Evolutionary conservation across 1,140 invertebrate species (phyloP), one percentile per base, ranked within the genome.

Genomic region (Aphis craccivora): DNA sequence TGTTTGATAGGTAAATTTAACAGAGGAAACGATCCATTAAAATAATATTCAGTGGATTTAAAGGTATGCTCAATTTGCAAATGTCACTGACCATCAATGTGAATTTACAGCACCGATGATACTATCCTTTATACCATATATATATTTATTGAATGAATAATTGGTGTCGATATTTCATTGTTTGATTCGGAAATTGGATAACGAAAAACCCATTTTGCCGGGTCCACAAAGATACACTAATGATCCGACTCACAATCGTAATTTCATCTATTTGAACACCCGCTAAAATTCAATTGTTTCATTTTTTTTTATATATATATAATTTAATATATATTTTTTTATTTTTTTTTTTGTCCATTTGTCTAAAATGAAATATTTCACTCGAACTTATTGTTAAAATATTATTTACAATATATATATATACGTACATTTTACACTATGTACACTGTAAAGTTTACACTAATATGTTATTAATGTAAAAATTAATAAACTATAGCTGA

Each of bases 21-120:
- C 8, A 25, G 51, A 91, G 40, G 43, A 35, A 76, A 91, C 43
- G 43, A 35, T 81, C 60, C 60, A 45, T 91, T 91, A 76, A 91
- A 91, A 91, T 48, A 81, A 76, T 76, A 76, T 67, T 91, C 60
- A 45, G 60, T 91, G 22, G 55, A n/a, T 45, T 45, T 91, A 91
- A 22, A 76, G 60, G 40, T 45, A 25, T 45, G 7, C 37, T 30
- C 40, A 91, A 91, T 91, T 91, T 76, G 60, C 55, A 91, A 91
- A 91, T 91, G 60, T 45, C 60, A 81, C 18, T 43, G 40, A n/a
- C 40, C 55, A 25, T 91, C 40, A 76, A 81, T 76, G 60, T 18
- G 37, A 76, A 91, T 90, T 60, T 90, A 90, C 67, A 76, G 20
- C 2, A 22, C 30, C n/a, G 55, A 81, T 35, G 55, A 81, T 23